Conservation (phyloP, 2,797 vertebrate species). For the Sebastes steindachneri region DNA sequence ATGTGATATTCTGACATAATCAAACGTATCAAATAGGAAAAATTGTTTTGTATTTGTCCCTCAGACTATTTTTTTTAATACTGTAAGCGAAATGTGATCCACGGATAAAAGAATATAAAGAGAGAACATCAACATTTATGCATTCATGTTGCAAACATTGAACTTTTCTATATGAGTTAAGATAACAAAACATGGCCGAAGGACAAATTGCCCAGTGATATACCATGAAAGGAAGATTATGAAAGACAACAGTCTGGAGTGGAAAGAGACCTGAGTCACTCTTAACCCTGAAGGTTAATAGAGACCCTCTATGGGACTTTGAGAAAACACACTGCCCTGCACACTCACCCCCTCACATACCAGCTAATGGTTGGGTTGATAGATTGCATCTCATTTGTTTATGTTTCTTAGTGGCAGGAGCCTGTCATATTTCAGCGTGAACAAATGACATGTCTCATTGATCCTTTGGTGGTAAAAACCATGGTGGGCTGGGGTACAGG, state of each 20-base stretch:
- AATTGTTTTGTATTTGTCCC: too few species aligned
- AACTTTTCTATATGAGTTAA: not conserved
- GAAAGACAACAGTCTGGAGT: constrained; percentile 9
- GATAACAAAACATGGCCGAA: not conserved
- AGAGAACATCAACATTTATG: not conserved
- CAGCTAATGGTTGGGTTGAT: not conserved
- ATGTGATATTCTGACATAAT: too few species aligned
- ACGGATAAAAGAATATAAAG: not conserved
- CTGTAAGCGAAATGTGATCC: not conserved
- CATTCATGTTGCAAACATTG: not conserved
- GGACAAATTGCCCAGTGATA: not conserved
- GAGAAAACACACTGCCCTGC: not conserved
- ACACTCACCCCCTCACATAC: not conserved
- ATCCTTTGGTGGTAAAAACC: not conserved
- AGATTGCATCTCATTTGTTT: not conserved
- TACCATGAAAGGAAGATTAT: constrained; percentile 8
- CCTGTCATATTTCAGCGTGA: not conserved
- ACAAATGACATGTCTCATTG: not conserved
- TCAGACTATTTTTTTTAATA: too few species aligned
- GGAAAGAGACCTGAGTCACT: not conserved
- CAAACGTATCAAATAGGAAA: too few species aligned
- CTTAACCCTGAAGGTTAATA: not conserved
- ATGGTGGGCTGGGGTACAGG: not conserved
- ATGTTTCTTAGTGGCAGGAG: not conserved
- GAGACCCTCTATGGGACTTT: not conserved